These are phyloP conservation scores for Sebastes melanostomus DNA, from an alignment of 2,797 vertebrate genomes.

Conservation along the genomic window DNA sequence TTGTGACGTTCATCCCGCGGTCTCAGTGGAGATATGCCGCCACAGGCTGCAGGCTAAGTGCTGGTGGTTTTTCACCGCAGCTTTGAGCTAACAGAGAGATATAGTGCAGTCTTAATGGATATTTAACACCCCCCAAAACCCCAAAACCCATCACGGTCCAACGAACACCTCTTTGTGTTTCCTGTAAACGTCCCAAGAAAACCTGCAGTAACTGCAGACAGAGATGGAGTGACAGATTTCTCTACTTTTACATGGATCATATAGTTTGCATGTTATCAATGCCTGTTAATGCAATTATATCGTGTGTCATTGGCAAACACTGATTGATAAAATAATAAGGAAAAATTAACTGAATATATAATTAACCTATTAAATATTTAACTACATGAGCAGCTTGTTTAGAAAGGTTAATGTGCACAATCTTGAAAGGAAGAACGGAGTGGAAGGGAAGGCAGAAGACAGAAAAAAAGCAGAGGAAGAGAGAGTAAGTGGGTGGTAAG, in stretches of 20 bases:
- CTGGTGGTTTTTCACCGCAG: slow-evolving; percentile 33
- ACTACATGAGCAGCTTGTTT: neutral
- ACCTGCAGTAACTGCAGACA: neutral
- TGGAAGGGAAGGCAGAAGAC: neutral
- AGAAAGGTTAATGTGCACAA: slow-evolving; percentile 3
- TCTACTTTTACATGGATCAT: neutral
- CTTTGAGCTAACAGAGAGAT: slow-evolving; percentile 17
- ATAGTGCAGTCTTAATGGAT: slow-evolving; percentile 55
- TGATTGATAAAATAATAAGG: neutral
- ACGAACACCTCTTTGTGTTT: slow-evolving; percentile 38
- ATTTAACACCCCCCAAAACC: slow-evolving; percentile 38
- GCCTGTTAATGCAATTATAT: neutral
- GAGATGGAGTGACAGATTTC: neutral
- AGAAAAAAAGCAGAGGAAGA: neutral
- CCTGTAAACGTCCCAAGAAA: slow-evolving; percentile 30
- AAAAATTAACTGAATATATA: slow-evolving; percentile 7
- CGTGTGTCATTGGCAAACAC: neutral
- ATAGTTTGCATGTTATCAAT: neutral
- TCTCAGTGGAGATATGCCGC: slow-evolving; percentile 15
- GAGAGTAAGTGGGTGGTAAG: neutral
- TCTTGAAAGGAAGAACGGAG: neutral
- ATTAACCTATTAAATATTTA: slow-evolving; percentile 35
- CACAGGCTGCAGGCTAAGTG: slow-evolving; percentile 48
- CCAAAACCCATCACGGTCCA: slow-evolving; percentile 17
- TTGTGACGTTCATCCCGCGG: neutral